Conservation (phyloP, 2,113 vertebrate genomes). For the Xyliphius kryptos region DNA sequence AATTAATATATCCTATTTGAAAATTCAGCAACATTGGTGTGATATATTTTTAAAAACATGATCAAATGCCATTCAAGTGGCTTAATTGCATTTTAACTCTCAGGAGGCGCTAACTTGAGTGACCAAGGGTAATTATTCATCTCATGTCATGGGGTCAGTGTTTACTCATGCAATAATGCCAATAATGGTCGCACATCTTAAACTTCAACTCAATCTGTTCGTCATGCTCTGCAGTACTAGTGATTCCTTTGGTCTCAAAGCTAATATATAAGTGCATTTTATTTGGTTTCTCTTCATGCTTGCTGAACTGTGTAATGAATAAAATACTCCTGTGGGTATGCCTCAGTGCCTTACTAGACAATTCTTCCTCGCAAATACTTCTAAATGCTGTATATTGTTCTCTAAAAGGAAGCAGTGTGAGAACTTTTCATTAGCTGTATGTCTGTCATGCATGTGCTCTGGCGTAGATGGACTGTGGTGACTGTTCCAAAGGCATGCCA, state of each 20-base stretch:
- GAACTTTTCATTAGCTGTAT: too few relatives aligned
- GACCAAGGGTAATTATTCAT: constrained; percentile 24
- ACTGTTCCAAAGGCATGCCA: constrained; percentile 67
- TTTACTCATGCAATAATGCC: constrained; percentile 3
- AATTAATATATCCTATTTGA: too few relatives aligned
- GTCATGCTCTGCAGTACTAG: constrained; percentile 9
- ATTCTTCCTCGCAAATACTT: neutral
- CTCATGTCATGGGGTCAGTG: constrained; percentile 12
- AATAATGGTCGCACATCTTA: constrained; percentile 16
- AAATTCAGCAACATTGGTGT: too few relatives aligned
- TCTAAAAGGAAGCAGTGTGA: constrained; percentile 10
- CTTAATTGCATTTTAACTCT: too few relatives aligned
- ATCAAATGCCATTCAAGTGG: too few relatives aligned
- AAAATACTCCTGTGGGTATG: constrained; percentile 5
- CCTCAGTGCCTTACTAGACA: neutral
- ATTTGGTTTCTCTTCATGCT: constrained; percentile 16
- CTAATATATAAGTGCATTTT: neutral
- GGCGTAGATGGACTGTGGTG: constrained; percentile 67
- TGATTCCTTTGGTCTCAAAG: constrained; percentile 15
- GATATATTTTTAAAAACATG: too few relatives aligned
- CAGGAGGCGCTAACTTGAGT: constrained; percentile 1
- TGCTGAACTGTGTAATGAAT: constrained; percentile 27
- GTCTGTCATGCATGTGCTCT: constrained; percentile 32
- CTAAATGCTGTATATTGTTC: neutral
- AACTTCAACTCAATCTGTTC: neutral